Conservation (phyloP, 2,888 invertebrate species). For the Phorcus lineatus region DNA sequence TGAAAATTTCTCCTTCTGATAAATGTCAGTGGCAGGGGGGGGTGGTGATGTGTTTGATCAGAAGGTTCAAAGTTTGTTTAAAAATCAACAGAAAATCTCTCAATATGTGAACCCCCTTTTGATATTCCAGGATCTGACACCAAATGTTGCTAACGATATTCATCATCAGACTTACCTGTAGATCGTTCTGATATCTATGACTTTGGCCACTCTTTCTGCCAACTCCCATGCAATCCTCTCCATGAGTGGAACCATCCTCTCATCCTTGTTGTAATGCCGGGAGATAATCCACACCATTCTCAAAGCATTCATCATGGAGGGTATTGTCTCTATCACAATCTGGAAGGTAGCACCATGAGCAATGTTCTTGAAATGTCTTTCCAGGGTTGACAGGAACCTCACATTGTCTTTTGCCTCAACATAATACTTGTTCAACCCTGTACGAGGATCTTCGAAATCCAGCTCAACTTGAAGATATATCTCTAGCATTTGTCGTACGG, state of each 20-base stretch:
- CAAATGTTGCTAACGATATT: too few species aligned
- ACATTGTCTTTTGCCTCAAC: constrained; percentile 86
- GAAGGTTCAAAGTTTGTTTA: too few species aligned
- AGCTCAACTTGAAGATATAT: constrained; percentile 78
- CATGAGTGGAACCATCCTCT: constrained; percentile 89
- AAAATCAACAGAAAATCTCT: too few species aligned
- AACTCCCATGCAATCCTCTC: constrained; percentile 89
- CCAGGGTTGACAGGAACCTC: constrained; percentile 84
- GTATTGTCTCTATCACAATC: constrained; percentile 84
- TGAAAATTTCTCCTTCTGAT: too few species aligned
- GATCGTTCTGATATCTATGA: constrained; percentile 83
- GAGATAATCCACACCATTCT: constrained; percentile 95
- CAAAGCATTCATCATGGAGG: constrained; percentile 87
- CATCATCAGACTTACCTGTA: constrained; percentile 82
- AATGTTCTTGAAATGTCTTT: constrained; percentile 86
- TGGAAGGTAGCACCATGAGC: constrained; percentile 83
- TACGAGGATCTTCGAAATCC: constrained; percentile 81
- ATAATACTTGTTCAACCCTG: constrained; percentile 82
- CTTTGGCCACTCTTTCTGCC: constrained; percentile 84
- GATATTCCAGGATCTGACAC: too few species aligned
- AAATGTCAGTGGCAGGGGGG: too few species aligned
- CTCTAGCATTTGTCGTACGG: constrained; percentile 80
- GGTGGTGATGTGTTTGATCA: too few species aligned
- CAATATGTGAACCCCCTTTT: too few species aligned
- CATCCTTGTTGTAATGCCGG: constrained; percentile 88